phyloP scores from a whole-genome alignment of 2,888 invertebrate genomes.

The Chymomyza fuscimana region DNA sequence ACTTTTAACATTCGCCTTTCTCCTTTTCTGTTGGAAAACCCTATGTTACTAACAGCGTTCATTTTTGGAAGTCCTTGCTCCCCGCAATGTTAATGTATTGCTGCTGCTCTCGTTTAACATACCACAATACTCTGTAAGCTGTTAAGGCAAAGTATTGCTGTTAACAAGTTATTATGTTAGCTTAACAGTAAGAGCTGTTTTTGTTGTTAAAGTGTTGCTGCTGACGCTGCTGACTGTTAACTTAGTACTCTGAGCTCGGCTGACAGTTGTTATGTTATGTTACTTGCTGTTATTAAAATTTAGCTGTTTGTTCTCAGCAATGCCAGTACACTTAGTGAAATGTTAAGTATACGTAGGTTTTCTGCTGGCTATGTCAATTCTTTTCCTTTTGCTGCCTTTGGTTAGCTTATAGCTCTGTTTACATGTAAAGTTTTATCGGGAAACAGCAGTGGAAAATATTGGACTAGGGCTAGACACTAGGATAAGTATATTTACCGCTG shows the following conservation, averaged over 20 bases:
- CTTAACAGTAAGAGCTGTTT: background rate
- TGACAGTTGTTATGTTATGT: background rate
- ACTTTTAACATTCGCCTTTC: slow-evolving; percentile 13
- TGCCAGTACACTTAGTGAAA: too few relatives aligned
- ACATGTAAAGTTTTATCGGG: too few relatives aligned
- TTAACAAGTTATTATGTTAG: background rate
- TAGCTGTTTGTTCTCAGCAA: background rate
- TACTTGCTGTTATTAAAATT: slow-evolving; percentile 15
- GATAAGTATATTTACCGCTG: too few relatives aligned
- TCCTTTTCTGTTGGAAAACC: background rate
- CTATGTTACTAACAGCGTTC: slow-evolving; percentile 43
- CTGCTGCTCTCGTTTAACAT: slow-evolving; percentile 4
- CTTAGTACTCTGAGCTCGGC: background rate
- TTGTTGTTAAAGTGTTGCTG: background rate
- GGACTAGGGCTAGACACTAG: too few relatives aligned
- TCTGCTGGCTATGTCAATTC: too few relatives aligned
- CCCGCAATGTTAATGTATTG: background rate
- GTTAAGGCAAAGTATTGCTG: background rate
- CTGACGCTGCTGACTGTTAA: slow-evolving; percentile 4
- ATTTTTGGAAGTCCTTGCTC: slow-evolving; percentile 47
- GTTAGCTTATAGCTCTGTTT: too few relatives aligned
- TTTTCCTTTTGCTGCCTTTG: too few relatives aligned
- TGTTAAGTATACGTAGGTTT: too few relatives aligned
- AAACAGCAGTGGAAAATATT: too few relatives aligned
- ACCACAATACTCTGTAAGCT: background rate